These are phyloP conservation scores for Cerastis leucographa DNA, from an alignment of 2,888 invertebrate species.

Conservation along the genomic window DNA sequence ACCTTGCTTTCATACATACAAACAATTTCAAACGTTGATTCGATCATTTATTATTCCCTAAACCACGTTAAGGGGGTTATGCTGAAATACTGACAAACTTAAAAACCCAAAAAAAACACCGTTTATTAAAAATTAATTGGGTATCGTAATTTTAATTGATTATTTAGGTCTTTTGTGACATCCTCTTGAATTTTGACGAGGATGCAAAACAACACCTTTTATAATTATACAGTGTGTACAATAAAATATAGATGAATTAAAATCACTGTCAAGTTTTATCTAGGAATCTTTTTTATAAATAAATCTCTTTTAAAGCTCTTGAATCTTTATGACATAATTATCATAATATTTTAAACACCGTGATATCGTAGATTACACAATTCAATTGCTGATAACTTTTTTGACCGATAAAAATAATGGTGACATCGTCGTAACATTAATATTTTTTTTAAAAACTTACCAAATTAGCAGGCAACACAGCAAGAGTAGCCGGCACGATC, in stretches of 20 bases:
- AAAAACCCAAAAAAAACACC: too few species aligned
- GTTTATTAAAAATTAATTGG: too few species aligned
- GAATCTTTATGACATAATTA: constrained; percentile 6
- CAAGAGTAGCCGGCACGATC: constrained; percentile 96
- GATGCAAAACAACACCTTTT: too few species aligned
- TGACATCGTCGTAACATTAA: not conserved
- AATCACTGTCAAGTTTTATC: constrained; percentile 1
- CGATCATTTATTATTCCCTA: too few species aligned
- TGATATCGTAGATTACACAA: constrained; percentile 20
- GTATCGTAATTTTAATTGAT: too few species aligned
- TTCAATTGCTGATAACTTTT: constrained; percentile 5
- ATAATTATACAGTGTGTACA: too few species aligned
- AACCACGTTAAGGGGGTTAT: too few species aligned
- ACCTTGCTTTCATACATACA: too few species aligned
- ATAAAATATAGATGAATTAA: not conserved
- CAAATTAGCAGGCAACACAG: constrained; percentile 93
- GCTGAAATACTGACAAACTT: too few species aligned
- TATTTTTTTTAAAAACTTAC: constrained; percentile 70
- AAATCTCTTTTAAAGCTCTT: constrained; percentile 2
- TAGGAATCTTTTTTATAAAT: not conserved
- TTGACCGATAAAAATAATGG: not conserved
- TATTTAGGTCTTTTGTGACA: too few species aligned
- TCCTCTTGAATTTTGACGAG: too few species aligned
- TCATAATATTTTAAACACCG: not conserved
- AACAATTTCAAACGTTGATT: too few species aligned